Evolutionary conservation across 64 coral and sea anemone species (phyloP).

Genomic region (Montipora sp.): DNA sequence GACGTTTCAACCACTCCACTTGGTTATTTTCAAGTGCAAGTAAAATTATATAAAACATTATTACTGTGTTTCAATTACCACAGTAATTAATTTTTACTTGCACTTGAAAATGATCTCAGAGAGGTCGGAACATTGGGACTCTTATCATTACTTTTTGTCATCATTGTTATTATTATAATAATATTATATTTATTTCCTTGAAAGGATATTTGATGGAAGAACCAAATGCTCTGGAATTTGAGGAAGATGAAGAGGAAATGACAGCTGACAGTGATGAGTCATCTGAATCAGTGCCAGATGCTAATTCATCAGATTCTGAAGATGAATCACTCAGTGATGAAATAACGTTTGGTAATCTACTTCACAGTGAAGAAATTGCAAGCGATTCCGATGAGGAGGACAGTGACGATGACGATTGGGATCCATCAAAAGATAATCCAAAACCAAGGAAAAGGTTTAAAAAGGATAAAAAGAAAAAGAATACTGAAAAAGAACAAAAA

Average conservation of each 20-base stretch:
- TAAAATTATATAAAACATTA: no score
- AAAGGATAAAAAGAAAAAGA: constrained; percentile 67
- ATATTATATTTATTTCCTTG: neutral
- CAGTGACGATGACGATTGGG: constrained; percentile 87
- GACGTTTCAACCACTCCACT: no score
- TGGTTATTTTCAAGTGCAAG: no score
- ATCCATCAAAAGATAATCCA: constrained; percentile 78
- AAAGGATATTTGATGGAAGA: constrained; percentile 94
- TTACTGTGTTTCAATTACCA: no score
- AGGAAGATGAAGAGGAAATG: constrained; percentile 61
- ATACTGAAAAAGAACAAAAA: constrained; percentile 32
- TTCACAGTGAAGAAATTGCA: constrained; percentile 67
- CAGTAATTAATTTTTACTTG: no score
- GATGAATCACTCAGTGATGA: constrained; percentile 47
- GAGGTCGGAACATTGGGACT: no score
- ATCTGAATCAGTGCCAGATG: constrained; percentile 48
- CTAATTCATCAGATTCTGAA: constrained; percentile 54
- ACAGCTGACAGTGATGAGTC: constrained; percentile 67
- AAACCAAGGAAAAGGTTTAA: constrained; percentile 55
- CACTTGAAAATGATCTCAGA: no score
- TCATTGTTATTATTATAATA: neutral
- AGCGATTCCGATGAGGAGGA: constrained; percentile 43
- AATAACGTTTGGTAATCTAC: constrained; percentile 69
- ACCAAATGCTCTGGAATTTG: constrained; percentile 87
- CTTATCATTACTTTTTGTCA: no score